Percentiles rank a stretch among this genome's conserved stretches.
These are phyloP conservation scores for Leptinotarsa lineolata DNA, from an alignment of 1,140 invertebrate genomes.

Conservation along the genomic window DNA sequence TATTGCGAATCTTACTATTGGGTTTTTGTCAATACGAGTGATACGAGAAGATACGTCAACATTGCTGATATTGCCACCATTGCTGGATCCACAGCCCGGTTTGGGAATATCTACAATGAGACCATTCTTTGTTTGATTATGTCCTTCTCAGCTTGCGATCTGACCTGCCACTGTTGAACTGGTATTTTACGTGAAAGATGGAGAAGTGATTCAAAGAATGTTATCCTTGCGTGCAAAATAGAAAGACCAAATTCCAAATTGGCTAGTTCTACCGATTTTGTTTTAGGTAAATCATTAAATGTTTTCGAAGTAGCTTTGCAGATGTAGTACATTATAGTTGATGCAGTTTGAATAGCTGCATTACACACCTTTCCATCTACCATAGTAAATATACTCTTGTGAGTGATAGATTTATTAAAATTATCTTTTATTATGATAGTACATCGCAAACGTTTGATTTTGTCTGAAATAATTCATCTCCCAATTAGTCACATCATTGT, in stretches of 20 bases:
- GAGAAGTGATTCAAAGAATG: slow-evolving; percentile 53
- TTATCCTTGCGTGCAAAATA: slow-evolving; percentile 50
- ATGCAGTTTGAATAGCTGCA: slow-evolving; percentile 41
- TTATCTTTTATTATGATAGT: too few relatives aligned
- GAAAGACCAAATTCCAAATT: slow-evolving; percentile 49
- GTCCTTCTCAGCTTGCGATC: slow-evolving; percentile 14
- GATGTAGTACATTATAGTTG: slow-evolving; percentile 39
- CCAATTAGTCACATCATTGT: too few relatives aligned
- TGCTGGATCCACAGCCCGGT: too few relatives aligned
- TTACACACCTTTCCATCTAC: slow-evolving; percentile 52
- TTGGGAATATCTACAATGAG: too few relatives aligned
- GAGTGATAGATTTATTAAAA: too few relatives aligned
- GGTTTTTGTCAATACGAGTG: too few relatives aligned
- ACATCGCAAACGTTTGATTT: too few relatives aligned
- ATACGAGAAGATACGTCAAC: too few relatives aligned
- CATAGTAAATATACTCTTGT: slow-evolving; percentile 45
- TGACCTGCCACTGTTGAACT: slow-evolving; percentile 45
- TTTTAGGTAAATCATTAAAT: slow-evolving; percentile 48
- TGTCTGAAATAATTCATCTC: too few relatives aligned
- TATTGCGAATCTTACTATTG: too few relatives aligned
- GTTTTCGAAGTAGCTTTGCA: slow-evolving; percentile 43
- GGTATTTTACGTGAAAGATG: slow-evolving; percentile 51
- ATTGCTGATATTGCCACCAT: too few relatives aligned
- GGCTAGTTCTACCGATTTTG: slow-evolving; percentile 37
- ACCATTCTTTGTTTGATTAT: not conserved